Percentiles rank a stretch among this genome's conserved stretches.
phyloP scores from a whole-genome alignment of 2,113 vertebrate genomes.

The Hylia prasina region DNA sequence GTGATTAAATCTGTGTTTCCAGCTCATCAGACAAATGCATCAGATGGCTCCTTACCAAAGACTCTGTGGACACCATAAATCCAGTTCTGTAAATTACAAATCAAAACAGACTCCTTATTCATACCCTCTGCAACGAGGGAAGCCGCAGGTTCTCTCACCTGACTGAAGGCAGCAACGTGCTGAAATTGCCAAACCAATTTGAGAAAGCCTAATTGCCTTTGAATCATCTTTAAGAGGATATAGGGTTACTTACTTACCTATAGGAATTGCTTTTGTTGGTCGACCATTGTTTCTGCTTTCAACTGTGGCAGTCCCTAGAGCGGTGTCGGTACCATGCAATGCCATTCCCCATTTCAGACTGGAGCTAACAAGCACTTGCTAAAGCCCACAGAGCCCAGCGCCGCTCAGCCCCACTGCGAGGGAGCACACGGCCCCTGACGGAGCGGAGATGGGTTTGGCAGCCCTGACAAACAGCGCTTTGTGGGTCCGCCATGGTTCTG shows the following conservation, averaged over 20 bases:
- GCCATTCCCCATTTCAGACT: not conserved
- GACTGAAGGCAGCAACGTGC: not conserved
- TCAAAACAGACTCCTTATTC: not conserved
- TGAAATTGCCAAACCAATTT: not conserved
- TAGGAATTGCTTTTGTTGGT: not conserved
- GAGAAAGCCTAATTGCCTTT: not conserved
- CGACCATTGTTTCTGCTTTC: not conserved
- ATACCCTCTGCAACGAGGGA: not conserved
- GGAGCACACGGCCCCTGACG: too few species aligned
- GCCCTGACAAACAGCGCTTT: not conserved
- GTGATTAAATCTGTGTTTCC: not conserved
- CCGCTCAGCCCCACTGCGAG: not conserved
- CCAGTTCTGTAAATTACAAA: not conserved
- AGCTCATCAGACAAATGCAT: not conserved
- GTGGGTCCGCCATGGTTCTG: not conserved
- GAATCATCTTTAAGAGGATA: not conserved
- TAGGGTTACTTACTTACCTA: not conserved
- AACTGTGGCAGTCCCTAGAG: not conserved
- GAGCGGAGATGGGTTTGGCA: fast-evolving
- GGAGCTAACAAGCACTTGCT: not conserved
- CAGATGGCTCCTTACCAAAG: not conserved
- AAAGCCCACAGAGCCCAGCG: fast-evolving
- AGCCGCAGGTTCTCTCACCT: not conserved
- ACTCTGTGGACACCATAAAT: not conserved
- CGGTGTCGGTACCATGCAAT: fast-evolving